These are phyloP conservation scores for Entelurus aequoreus DNA, from an alignment of 2,113 vertebrate species.

Conservation along the genomic window DNA sequence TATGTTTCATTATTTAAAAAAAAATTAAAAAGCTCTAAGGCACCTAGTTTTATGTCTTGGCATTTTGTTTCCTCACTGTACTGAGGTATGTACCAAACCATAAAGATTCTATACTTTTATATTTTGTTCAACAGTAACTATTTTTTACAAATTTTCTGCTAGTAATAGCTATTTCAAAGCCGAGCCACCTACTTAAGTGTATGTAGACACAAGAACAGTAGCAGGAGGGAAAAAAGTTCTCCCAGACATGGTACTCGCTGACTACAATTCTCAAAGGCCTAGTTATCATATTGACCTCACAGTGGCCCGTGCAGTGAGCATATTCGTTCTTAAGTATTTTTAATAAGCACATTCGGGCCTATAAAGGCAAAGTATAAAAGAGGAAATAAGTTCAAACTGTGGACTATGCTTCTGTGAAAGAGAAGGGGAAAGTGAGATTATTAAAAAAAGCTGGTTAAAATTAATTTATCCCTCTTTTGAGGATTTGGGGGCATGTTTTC, in stretches of 20 bases:
- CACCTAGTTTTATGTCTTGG: too few species aligned
- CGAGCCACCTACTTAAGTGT: conserved; percentile 17
- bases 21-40: too few species aligned
- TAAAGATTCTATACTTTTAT: too few species aligned
- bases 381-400: conserved; percentile 33
- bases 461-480: conserved; percentile 27
- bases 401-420: conserved; percentile 13
- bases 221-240: conserved; percentile 39
- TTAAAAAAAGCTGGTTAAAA: conserved; percentile 15
- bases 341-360: conserved; percentile 39
- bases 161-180: conserved; percentile 7
- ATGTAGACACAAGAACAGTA: conserved; percentile 34
- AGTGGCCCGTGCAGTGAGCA: background rate
- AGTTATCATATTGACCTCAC: conserved; percentile 56
- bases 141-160: background rate
- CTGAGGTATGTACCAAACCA: too few species aligned
- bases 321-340: conserved; percentile 10
- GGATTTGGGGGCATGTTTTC: conserved; percentile 10
- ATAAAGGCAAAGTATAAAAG: conserved; percentile 40
- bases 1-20: too few species aligned
- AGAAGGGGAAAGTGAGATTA: conserved; percentile 3
- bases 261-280: conserved; percentile 44
- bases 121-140: too few species aligned
- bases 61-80: too few species aligned
- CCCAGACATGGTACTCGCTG: conserved; percentile 17